These are phyloP conservation scores for Phocoena phocoena DNA, from an alignment of 2,113 vertebrate genomes.

Conservation along the genomic window DNA sequence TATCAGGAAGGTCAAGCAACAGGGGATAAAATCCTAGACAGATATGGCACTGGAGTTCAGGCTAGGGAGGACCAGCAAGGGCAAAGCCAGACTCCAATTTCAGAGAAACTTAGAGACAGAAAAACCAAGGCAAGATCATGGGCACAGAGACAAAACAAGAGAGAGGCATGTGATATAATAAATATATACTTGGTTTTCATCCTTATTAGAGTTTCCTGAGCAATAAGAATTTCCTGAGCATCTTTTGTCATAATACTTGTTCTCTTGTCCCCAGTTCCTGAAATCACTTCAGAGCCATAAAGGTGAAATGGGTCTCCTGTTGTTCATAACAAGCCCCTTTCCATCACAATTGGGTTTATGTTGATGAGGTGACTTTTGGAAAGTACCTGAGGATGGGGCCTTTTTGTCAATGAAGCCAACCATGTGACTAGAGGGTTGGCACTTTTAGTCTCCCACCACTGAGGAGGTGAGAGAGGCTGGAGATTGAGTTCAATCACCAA, in stretches of 20 bases:
- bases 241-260: neutral
- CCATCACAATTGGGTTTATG: neutral
- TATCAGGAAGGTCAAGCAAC: neutral
- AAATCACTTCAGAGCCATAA: neutral
- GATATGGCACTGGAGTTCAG: neutral
- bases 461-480: neutral
- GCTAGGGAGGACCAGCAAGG: neutral
- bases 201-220: neutral
- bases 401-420: neutral
- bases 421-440: neutral
- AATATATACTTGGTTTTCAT: neutral
- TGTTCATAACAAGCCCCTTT: neutral
- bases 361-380: neutral
- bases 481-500: neutral
- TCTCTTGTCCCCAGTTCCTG: neutral
- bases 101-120: neutral
- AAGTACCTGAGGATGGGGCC: neutral
- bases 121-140: neutral
- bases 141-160: neutral
- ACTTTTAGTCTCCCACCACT: neutral
- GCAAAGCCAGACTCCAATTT: neutral
- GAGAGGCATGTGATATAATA: neutral
- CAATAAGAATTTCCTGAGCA: neutral
- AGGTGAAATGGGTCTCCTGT: neutral
- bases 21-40: neutral